These are phyloP conservation scores for Pararge aegeria DNA, from an alignment of 1,140 invertebrate species.

Conservation along the genomic window DNA sequence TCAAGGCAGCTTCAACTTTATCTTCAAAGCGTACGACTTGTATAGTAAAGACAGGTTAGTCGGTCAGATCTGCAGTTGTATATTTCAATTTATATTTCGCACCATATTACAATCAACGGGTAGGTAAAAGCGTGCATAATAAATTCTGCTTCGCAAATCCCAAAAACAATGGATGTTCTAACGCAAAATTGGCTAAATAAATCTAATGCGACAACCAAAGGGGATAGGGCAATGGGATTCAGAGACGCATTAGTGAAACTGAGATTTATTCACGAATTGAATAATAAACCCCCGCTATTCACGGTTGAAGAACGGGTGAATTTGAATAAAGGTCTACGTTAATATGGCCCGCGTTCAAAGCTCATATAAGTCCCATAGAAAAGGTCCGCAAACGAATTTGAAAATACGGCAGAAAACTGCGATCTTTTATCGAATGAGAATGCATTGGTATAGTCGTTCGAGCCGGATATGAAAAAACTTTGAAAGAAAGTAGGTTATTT, in stretches of 20 bases:
- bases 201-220: slow-evolving; percentile 17
- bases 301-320: slow-evolving; percentile 27
- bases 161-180: slow-evolving; percentile 11
- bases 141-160: slow-evolving; percentile 3
- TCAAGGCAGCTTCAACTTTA: too few relatives aligned
- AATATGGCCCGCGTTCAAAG: slow-evolving; percentile 17
- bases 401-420: background rate
- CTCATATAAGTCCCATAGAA: background rate
- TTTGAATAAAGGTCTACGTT: slow-evolving; percentile 37
- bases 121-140: slow-evolving; percentile 3
- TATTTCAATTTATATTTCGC: background rate
- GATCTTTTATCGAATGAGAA: background rate
- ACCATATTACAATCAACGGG: background rate
- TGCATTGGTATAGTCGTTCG: background rate
- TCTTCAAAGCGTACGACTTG: too few relatives aligned
- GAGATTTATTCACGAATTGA: slow-evolving; percentile 37
- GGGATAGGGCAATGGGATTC: slow-evolving; percentile 23
- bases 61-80: too few relatives aligned
- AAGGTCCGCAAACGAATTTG: background rate
- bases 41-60: too few relatives aligned
- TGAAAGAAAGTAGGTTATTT: too few relatives aligned
- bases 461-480: background rate
- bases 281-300: slow-evolving; percentile 34
- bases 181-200: slow-evolving; percentile 19
- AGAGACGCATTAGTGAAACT: slow-evolving; percentile 36